Base-by-base conservation (phyloP, 2,888 invertebrate species). In the Mesorhabditis spiculigera region DNA sequence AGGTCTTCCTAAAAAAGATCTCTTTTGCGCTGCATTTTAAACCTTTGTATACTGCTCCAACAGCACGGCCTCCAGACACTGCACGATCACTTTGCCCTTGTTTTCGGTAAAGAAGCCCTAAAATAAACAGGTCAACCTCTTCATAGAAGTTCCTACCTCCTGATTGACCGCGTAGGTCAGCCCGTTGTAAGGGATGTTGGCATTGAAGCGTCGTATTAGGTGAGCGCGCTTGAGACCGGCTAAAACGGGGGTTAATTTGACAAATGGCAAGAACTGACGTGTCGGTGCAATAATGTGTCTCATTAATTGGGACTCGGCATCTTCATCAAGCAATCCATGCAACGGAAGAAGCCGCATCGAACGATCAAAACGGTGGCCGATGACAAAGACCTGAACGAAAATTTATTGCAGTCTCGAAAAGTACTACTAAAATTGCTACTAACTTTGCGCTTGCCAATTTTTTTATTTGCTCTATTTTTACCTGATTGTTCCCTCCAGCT, bases 121-220 rank as follows among this genome's bases (percentile, higher is more conserved):
- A 89, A 88, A 43, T 86, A 45, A 64, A 50, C 5, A 8, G 68
- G 5, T 28, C 28, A 67, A 42, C 5, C 8, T 66, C 4, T n/a
- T 45, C 44, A 62, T 16, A n/a, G 45, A 67, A n/a, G n/a, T 65
- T 5, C 8, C 28, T 28, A 95, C 95, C 88, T 97, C 97, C 89
- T 94, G 94, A 43, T 94, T 93, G 76, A 94, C 92, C 79, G 96
- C 94, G 88, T 97, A 95, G 77, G 94, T 91, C 67, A 98, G 91
- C 41, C 98, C 98, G 87, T 94, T 95, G 89, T 97, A 98, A 4
- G 97, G 94, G 82, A 96, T 91, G 88, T 98, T 98, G 66, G 94
- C 93, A 88, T 98, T 98, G 88, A 98, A 98, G 73, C 97, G 89
- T 79, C 93, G 91, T 42, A 98, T 91, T 79, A 94, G 92, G 86